phyloP scores from a whole-genome alignment of 2,888 invertebrate genomes.

The Phania funesta region DNA sequence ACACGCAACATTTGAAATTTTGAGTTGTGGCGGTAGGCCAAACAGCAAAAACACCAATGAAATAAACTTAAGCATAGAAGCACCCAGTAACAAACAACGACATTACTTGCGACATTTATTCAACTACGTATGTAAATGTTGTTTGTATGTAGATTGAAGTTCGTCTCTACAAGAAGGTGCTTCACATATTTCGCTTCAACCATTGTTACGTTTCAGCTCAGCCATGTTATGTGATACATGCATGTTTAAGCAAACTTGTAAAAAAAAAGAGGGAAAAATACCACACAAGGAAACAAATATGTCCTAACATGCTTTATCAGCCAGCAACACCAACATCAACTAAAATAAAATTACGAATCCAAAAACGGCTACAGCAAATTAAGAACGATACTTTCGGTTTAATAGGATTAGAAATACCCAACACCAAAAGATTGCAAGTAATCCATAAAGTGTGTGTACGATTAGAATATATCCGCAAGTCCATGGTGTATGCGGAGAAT shows the following conservation, averaged over 20 bases:
- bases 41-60: slow-evolving; percentile 40
- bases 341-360: slow-evolving; percentile 1
- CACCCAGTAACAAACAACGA: slow-evolving; percentile 49
- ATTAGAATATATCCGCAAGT: no score
- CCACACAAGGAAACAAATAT: slow-evolving; percentile 67
- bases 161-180: slow-evolving; percentile 51
- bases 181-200: slow-evolving; percentile 59
- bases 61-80: slow-evolving; percentile 7
- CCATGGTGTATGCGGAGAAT: no score
- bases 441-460: no score
- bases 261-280: slow-evolving; percentile 52
- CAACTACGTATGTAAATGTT: slow-evolving; percentile 1
- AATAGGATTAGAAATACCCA: not conserved
- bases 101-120: not conserved
- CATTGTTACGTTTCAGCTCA: slow-evolving; percentile 52
- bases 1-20: slow-evolving; percentile 80
- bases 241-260: slow-evolving; percentile 53
- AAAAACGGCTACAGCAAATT: slow-evolving; percentile 6
- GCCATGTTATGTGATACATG: slow-evolving; percentile 62
- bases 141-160: slow-evolving; percentile 17
- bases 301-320: slow-evolving; percentile 60
- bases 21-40: slow-evolving; percentile 66
- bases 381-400: not conserved
- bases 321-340: slow-evolving; percentile 47
- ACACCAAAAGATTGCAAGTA: no score